A percentile compares a stretch with the other conserved stretches of the same genome.
phyloP scores from a whole-genome alignment of 2,113 vertebrate species.

The Cyphomyrus plagiostoma region DNA sequence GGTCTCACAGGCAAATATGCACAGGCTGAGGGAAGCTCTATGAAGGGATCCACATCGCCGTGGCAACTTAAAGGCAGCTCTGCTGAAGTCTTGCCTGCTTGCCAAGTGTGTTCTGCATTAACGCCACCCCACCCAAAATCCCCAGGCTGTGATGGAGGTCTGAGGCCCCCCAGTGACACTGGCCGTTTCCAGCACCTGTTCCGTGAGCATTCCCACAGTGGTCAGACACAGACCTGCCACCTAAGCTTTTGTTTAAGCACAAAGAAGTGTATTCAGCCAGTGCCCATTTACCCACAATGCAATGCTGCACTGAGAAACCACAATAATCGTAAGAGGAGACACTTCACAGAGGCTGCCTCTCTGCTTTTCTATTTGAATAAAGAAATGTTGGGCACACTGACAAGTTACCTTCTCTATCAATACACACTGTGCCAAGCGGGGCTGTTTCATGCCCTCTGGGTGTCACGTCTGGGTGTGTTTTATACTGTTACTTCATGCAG shows the following conservation, averaged over 20 bases:
- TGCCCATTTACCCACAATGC: neutral
- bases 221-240: neutral
- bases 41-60: neutral
- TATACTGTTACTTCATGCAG: neutral
- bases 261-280: neutral
- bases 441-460: neutral
- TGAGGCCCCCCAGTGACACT: neutral
- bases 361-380: neutral
- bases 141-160: neutral
- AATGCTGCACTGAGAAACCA: neutral
- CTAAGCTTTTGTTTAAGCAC: neutral
- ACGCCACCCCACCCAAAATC: neutral
- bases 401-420: neutral
- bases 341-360: neutral
- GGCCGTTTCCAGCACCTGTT: neutral
- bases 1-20: neutral
- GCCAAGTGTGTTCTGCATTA: neutral
- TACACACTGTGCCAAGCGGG: neutral
- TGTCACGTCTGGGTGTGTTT: neutral
- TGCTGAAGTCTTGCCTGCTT: neutral
- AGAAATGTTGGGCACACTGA: neutral
- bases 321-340: neutral
- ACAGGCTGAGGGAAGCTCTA: neutral
- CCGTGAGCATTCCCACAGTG: neutral
- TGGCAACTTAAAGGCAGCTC: neutral